Percentiles rank a stretch among this genome's conserved stretches.
Conservation (phyloP, 30 jellyfish, hydroid and myxozoan genomes). For the Aurelia aurita region DNA sequence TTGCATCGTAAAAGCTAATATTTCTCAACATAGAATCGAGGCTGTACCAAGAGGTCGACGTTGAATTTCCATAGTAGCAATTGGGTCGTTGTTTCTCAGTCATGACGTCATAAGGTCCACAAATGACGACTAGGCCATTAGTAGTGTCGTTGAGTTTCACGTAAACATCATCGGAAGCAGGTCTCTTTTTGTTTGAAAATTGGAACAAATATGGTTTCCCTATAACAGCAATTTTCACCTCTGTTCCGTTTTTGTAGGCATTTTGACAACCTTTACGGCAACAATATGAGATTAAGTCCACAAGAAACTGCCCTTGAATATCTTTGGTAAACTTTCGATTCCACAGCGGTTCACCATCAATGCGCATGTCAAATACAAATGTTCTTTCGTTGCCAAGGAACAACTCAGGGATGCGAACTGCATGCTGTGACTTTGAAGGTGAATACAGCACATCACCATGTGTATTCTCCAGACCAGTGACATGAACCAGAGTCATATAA, state of each 20-base stretch:
- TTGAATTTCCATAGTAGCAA: slow-evolving; percentile 41
- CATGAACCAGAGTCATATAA: slow-evolving; percentile 18
- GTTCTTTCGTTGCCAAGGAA: slow-evolving; percentile 10
- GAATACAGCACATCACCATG: slow-evolving; percentile 9
- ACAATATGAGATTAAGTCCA: slow-evolving; percentile 55
- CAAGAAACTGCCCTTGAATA: slow-evolving; percentile 13
- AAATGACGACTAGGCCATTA: slow-evolving; percentile 10
- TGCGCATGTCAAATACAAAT: slow-evolving; percentile 6
- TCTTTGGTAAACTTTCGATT: neutral
- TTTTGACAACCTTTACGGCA: slow-evolving; percentile 5
- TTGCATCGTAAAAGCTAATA: slow-evolving; percentile 8
- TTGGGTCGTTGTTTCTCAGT: neutral
- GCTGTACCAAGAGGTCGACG: slow-evolving; percentile 27
- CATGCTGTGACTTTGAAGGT: slow-evolving; percentile 31
- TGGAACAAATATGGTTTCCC: neutral
- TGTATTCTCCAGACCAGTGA: slow-evolving; percentile 18
- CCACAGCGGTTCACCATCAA: slow-evolving; percentile 10
- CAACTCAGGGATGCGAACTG: slow-evolving; percentile 15
- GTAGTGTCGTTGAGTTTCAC: neutral
- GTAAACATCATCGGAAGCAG: neutral
- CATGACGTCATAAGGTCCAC: slow-evolving; percentile 4
- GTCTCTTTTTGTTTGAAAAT: neutral
- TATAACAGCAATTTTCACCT: neutral
- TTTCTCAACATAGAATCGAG: slow-evolving; percentile 6
- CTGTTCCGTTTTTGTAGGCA: slow-evolving; percentile 3